phyloP scores from a whole-genome alignment of 2,888 invertebrate species.

The Drosophila paucipuncta region DNA sequence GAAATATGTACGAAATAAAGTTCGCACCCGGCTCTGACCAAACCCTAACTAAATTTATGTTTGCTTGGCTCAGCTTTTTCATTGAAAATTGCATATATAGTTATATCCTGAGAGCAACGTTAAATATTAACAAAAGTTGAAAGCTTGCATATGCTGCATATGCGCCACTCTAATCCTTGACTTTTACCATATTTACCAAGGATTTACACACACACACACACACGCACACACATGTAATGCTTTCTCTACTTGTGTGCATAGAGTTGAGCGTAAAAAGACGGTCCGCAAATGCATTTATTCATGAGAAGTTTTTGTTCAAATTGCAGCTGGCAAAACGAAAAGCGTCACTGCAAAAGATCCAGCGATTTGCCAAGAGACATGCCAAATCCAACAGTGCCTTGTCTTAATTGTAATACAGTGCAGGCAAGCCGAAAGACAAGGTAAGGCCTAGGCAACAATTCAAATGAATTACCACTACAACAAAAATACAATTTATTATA shows the following conservation, averaged over 20 bases:
- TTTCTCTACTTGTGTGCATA: conserved; percentile 8
- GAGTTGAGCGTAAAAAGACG: conserved; percentile 49
- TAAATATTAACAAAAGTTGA: conserved; percentile 62
- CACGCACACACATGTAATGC: not conserved
- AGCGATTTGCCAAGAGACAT: conserved; percentile 16
- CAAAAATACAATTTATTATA: not conserved
- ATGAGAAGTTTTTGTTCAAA: conserved; percentile 48
- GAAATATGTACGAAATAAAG: not conserved
- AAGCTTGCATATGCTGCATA: conserved; percentile 59
- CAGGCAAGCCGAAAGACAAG: conserved; percentile 34
- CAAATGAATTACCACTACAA: conserved; percentile 12
- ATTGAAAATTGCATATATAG: conserved; percentile 33
- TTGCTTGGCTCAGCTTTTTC: conserved; percentile 16
- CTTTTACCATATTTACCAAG: conserved; percentile 58
- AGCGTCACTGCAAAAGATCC: conserved; percentile 26
- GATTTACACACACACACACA: conserved; percentile 23
- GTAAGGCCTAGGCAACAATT: conserved; percentile 1
- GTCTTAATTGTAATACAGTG: conserved; percentile 42
- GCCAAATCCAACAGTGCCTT: conserved; percentile 27
- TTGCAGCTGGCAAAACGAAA: conserved; percentile 34
- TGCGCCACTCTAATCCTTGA: conserved; percentile 48
- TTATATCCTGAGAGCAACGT: conserved; percentile 33
- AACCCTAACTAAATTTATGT: conserved; percentile 38
- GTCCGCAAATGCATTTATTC: conserved; percentile 66
- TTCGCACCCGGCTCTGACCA: conserved; percentile 9